A percentile compares a stretch with the other conserved stretches of the same genome.
These are phyloP conservation scores for Zonitis immaculata DNA, from an alignment of 2,888 invertebrate genomes.

Conservation along the genomic window DNA sequence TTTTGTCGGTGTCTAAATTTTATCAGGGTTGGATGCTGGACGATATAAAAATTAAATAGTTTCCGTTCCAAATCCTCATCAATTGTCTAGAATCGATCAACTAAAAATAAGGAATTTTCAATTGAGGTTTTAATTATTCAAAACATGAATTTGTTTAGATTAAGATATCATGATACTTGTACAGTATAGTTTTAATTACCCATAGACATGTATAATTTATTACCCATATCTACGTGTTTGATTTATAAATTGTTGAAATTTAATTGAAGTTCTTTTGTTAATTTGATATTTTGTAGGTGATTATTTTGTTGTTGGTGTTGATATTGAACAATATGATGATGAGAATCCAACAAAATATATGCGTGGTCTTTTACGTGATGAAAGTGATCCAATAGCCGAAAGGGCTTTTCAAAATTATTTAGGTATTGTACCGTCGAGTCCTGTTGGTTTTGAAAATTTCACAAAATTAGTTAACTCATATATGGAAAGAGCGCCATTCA, in stretches of 20 bases:
- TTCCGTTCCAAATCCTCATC: background rate
- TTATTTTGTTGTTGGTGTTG: slow-evolving; percentile 90
- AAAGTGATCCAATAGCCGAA: slow-evolving; percentile 56
- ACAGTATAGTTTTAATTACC: too few species aligned
- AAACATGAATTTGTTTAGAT: too few species aligned
- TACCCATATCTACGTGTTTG: background rate
- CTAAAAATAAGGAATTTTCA: too few species aligned
- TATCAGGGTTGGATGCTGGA: background rate
- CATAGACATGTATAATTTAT: slow-evolving; percentile 1
- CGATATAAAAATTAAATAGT: background rate
- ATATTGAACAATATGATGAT: slow-evolving; percentile 81
- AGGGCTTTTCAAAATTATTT: slow-evolving; percentile 77
- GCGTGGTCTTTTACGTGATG: slow-evolving; percentile 66
- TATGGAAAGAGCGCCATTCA: slow-evolving; percentile 81
- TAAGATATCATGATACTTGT: too few species aligned
- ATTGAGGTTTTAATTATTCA: too few species aligned
- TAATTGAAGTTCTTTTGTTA: too few species aligned
- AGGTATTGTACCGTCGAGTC: slow-evolving; percentile 74
- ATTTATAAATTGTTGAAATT: background rate
- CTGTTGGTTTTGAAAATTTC: slow-evolving; percentile 69
- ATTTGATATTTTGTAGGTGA: slow-evolving; percentile 59
- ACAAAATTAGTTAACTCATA: slow-evolving; percentile 73
- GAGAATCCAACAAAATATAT: slow-evolving; percentile 75
- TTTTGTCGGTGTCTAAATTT: background rate
- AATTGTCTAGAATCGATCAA: too few species aligned